Conservation (phyloP, 2,888 invertebrate genomes). For the Diarsia mendica region DNA sequence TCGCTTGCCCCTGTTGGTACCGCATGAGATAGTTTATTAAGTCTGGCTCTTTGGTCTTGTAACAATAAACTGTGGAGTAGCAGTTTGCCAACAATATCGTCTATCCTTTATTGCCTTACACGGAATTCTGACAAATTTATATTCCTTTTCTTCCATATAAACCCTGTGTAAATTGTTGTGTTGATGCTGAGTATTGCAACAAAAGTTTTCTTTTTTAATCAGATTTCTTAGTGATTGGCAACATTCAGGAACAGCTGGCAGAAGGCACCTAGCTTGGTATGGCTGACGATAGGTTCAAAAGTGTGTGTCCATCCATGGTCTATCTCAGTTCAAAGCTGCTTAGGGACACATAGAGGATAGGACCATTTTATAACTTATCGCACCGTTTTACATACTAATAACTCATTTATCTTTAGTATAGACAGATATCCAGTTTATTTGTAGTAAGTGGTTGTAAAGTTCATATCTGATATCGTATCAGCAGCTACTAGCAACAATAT, state of each 20-base stretch:
- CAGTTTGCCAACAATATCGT: neutral
- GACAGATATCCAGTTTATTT: conserved; percentile 30
- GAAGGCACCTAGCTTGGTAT: neutral
- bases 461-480: conserved; percentile 54
- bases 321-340: neutral
- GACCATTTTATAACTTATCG: neutral
- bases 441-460: conserved; percentile 46
- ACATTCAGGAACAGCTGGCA: neutral
- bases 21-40: neutral
- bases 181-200: neutral
- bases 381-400: conserved; percentile 20
- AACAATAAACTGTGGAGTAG: neutral
- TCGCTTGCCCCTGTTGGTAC: neutral
- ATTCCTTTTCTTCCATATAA: neutral
- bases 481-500: conserved; percentile 36
- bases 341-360: neutral
- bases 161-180: neutral
- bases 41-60: neutral
- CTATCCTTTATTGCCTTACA: neutral
- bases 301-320: neutral
- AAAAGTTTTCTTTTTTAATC: neutral
- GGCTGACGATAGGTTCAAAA: neutral
- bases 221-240: neutral
- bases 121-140: neutral
- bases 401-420: conserved; percentile 23